These are phyloP conservation scores for Drosophila azteca DNA, from an alignment of 1,140 invertebrate genomes.

Conservation along the genomic window DNA sequence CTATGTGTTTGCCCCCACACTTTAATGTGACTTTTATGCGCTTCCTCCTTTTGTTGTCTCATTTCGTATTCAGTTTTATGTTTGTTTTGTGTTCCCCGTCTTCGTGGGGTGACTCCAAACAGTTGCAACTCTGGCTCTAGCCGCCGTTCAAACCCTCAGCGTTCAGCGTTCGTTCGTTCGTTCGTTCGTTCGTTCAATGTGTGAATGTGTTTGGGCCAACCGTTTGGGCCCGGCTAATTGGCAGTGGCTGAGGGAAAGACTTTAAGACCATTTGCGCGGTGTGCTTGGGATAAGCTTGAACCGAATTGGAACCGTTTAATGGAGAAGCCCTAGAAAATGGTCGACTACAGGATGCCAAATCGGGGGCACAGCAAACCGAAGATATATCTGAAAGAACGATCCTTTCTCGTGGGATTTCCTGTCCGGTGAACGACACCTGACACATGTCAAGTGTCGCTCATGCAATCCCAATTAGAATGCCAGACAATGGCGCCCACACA, in stretches of 20 bases:
- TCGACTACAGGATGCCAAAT: neutral
- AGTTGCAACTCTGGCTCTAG: slow-evolving; percentile 20
- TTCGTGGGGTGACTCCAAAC: slow-evolving; percentile 35
- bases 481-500: slow-evolving; percentile 58
- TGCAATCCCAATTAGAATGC: slow-evolving; percentile 53
- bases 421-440: slow-evolving; percentile 32
- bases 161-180: too few species aligned
- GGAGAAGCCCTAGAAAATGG: slow-evolving; percentile 28
- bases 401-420: neutral
- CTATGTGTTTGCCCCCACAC: slow-evolving; percentile 45
- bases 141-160: neutral
- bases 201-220: slow-evolving; percentile 9
- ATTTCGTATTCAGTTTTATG: slow-evolving; percentile 77
- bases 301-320: slow-evolving; percentile 36
- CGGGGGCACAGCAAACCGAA: neutral
- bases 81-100: slow-evolving; percentile 46
- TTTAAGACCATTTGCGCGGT: neutral
- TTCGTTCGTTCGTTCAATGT: too few species aligned
- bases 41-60: slow-evolving; percentile 71
- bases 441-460: slow-evolving; percentile 48
- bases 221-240: slow-evolving; percentile 39
- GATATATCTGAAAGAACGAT: neutral
- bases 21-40: slow-evolving; percentile 81
- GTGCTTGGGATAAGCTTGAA: slow-evolving; percentile 2
- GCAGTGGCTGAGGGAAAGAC: slow-evolving; percentile 20